Conservation (phyloP, 1,140 invertebrate species). For the Drosophila varians region DNA sequence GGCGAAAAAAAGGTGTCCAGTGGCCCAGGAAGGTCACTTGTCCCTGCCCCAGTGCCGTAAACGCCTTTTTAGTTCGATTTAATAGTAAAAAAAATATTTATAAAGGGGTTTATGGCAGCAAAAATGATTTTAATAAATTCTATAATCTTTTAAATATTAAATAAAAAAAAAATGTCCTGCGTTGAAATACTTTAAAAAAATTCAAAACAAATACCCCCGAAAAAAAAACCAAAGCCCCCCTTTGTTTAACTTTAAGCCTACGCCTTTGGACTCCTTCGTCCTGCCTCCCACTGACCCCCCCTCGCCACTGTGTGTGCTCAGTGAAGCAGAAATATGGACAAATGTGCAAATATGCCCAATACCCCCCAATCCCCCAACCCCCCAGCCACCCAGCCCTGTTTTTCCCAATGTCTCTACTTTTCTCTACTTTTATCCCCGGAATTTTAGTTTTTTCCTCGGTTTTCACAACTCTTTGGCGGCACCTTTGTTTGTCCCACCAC, state of each 20-base stretch:
- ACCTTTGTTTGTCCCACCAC: slow-evolving; percentile 62
- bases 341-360: slow-evolving; percentile 74
- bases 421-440: slow-evolving; percentile 1
- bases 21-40: slow-evolving; percentile 24
- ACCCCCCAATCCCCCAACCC: too few relatives aligned
- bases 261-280: neutral
- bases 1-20: slow-evolving; percentile 17
- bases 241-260: neutral
- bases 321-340: slow-evolving; percentile 78
- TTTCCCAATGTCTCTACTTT: neutral
- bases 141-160: neutral
- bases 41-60: neutral
- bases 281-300: neutral
- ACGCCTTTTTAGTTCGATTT: neutral
- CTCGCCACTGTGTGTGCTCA: slow-evolving; percentile 26
- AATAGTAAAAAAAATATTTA: too few relatives aligned
- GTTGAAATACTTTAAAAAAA: too few relatives aligned
- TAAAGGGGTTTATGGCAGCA: too few relatives aligned
- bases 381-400: neutral
- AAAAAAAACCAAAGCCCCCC: neutral
- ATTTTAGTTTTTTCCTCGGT: slow-evolving; percentile 5
- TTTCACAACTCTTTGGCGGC: slow-evolving; percentile 32
- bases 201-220: neutral
- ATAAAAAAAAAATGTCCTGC: too few relatives aligned
- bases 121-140: neutral